Evolutionary conservation across 1,140 invertebrate genomes (phyloP).

Genomic region (Phortica variegata): DNA sequence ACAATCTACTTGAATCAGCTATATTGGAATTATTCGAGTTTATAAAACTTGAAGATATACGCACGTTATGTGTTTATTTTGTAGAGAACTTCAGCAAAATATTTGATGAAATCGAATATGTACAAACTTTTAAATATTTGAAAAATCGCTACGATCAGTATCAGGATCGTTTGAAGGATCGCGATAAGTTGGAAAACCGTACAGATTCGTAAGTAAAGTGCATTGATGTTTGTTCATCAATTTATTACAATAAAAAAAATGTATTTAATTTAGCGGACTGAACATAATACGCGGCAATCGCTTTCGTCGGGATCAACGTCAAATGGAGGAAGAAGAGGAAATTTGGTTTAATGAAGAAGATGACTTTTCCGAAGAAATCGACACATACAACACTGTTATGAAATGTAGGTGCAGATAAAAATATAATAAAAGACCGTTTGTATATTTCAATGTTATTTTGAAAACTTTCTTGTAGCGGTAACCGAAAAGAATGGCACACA

Average conservation of each 20-base stretch:
- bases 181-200: conserved; percentile 65
- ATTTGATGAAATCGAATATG: conserved; percentile 92
- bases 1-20: conserved; percentile 98
- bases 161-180: conserved; percentile 85
- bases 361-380: conserved; percentile 78
- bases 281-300: conserved; percentile 79
- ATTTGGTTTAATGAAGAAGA: conserved; percentile 99
- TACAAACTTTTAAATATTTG: conserved; percentile 93
- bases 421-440: background rate
- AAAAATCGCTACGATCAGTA: conserved; percentile 92
- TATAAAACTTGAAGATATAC: conserved; percentile 95
- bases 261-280: conserved; percentile 48
- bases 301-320: conserved; percentile 85
- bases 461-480: conserved; percentile 28
- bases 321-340: conserved; percentile 96
- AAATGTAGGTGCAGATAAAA: conserved; percentile 52
- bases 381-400: conserved; percentile 57
- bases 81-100: conserved; percentile 94
- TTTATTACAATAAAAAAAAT: background rate
- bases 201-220: conserved; percentile 65
- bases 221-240: conserved; percentile 1
- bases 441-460: conserved; percentile 1
- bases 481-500: conserved; percentile 51
- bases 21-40: conserved; percentile 99
- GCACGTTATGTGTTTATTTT: conserved; percentile 90